phyloP scores from a whole-genome alignment of 2,113 vertebrate genomes.

The Equus przewalskii region DNA sequence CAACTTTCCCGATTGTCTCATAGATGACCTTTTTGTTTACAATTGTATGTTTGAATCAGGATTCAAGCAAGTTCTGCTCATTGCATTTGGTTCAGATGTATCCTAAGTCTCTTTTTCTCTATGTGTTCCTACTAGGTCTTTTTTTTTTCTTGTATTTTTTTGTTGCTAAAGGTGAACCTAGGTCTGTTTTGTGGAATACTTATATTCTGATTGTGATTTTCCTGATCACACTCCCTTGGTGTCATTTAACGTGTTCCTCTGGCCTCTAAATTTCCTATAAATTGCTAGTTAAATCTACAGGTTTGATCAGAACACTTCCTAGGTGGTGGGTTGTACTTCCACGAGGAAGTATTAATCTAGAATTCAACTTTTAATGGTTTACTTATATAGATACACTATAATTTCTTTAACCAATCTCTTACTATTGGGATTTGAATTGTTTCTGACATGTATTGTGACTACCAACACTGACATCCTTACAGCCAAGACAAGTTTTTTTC shows the following conservation, averaged over 20 bases:
- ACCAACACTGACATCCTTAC: neutral
- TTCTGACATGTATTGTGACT: neutral
- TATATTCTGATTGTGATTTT: neutral
- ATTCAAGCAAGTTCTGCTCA: neutral
- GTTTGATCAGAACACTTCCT: neutral
- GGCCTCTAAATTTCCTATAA: neutral
- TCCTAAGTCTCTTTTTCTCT: neutral
- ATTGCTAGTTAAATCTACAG: neutral
- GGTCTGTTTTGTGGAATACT: neutral
- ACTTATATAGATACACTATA: neutral
- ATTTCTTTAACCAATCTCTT: neutral
- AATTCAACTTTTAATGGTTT: neutral
- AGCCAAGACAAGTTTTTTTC: neutral
- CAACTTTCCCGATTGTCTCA: neutral
- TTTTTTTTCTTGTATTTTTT: neutral
- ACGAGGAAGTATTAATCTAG: neutral
- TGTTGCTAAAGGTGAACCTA: neutral
- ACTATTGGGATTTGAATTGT: neutral
- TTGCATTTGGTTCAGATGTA: neutral
- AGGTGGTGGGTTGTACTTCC: neutral
- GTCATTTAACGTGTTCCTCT: constrained; percentile 13
- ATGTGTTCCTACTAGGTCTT: neutral
- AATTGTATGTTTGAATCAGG: neutral
- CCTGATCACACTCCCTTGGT: neutral
- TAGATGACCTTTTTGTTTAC: neutral